Percentiles rank a stretch among this genome's conserved stretches.
These are phyloP conservation scores for Cochlearius cochlearius DNA, from an alignment of 2,113 vertebrate genomes.

Conservation along the genomic window DNA sequence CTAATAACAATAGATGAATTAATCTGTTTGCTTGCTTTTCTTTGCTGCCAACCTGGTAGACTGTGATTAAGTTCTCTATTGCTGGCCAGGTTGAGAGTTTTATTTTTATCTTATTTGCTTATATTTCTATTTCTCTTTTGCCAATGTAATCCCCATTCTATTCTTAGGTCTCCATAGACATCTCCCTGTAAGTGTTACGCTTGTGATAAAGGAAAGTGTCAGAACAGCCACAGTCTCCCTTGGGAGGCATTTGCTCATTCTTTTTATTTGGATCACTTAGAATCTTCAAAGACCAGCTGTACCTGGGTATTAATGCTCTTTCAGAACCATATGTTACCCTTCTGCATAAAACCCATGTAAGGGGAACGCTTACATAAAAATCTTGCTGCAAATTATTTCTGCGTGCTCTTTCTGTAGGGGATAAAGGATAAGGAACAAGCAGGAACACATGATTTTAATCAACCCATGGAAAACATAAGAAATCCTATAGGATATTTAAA, in stretches of 20 bases:
- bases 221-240: background rate
- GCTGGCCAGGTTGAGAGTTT: background rate
- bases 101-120: constrained; percentile 31
- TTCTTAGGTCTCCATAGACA: background rate
- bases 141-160: background rate
- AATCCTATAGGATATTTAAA: background rate
- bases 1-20: constrained; percentile 53
- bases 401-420: background rate
- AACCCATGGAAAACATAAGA: background rate
- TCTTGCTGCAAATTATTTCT: constrained; percentile 38
- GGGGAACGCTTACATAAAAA: constrained; percentile 57
- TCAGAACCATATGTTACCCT: constrained; percentile 49
- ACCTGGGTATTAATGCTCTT: constrained; percentile 38
- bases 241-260: constrained; percentile 9
- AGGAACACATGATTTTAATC: constrained; percentile 5
- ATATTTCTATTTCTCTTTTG: background rate
- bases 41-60: constrained; percentile 2
- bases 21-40: constrained; percentile 10
- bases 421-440: constrained; percentile 34
- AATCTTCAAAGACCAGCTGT: constrained; percentile 28
- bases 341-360: constrained; percentile 45
- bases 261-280: constrained; percentile 41
- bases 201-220: background rate
- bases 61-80: constrained; percentile 38
- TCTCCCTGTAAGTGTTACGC: background rate